Conservation (phyloP, 2,113 vertebrate species). For the Fregata magnificens region DNA sequence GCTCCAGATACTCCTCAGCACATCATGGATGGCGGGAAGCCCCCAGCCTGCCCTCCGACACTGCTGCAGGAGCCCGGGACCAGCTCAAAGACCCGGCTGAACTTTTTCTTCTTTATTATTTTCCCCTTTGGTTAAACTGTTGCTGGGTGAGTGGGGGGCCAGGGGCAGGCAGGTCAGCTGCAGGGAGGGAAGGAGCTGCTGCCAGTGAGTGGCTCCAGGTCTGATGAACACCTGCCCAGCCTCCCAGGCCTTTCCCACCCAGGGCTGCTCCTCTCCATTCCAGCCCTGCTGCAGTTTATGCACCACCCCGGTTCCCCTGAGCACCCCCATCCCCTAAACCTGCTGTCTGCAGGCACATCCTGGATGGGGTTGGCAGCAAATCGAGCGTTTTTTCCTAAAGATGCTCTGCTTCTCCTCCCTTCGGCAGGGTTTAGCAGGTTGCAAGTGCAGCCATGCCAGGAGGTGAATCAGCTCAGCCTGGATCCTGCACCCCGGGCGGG, state of each 20-base stretch:
- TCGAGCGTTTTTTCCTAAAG: neutral
- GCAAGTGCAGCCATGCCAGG: neutral
- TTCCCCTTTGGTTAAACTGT: neutral
- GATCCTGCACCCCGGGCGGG: rapidly evolving
- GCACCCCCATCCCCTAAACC: neutral
- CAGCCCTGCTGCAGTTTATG: neutral
- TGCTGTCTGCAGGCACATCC: neutral
- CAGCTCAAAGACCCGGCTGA: neutral
- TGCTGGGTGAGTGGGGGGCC: neutral
- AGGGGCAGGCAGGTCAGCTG: neutral
- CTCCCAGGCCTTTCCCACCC: neutral
- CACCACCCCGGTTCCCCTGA: rapidly evolving
- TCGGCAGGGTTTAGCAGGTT: neutral
- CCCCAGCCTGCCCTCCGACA: neutral
- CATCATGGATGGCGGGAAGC: neutral
- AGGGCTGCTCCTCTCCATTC: neutral
- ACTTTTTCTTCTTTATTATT: neutral
- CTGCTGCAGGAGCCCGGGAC: neutral
- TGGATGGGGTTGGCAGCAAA: neutral
- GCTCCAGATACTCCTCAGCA: neutral
- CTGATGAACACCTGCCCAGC: neutral
- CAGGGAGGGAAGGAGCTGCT: neutral
- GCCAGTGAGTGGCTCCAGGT: neutral
- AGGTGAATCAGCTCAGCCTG: neutral
- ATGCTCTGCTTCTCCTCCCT: neutral